Percentiles rank a stretch among this genome's conserved stretches.
phyloP scores from a whole-genome alignment of 2,797 vertebrate species.

The Bradypodion ventrale region DNA sequence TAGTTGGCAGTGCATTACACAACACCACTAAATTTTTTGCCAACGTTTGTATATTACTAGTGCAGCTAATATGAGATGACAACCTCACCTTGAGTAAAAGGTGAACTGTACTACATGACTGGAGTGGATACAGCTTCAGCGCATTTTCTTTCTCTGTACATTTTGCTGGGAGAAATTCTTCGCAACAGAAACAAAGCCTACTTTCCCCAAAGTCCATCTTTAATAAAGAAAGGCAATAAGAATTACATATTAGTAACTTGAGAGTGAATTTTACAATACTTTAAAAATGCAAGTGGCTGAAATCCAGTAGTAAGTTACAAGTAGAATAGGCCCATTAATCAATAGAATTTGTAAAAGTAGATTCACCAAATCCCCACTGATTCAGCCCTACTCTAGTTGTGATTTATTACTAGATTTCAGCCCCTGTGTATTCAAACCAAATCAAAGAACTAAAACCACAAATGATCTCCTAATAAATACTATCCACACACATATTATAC shows the following conservation, averaged over 20 bases:
- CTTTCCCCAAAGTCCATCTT: slow-evolving; percentile 71
- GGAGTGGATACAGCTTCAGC: slow-evolving; percentile 80
- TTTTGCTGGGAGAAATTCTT: slow-evolving; percentile 72
- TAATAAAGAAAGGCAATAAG: slow-evolving; percentile 40
- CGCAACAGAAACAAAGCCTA: slow-evolving; percentile 86
- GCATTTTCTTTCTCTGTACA: slow-evolving; percentile 80
- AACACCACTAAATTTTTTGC: background rate
- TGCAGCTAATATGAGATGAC: background rate
- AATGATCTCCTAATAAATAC: background rate
- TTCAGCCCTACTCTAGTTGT: too few species aligned
- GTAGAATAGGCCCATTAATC: too few species aligned
- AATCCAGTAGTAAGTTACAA: too few species aligned
- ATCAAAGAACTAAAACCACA: background rate
- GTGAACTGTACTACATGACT: slow-evolving; percentile 82
- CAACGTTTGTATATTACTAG: accelerated
- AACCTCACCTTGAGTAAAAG: slow-evolving; percentile 83
- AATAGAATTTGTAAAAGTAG: too few species aligned
- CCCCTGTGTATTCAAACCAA: background rate
- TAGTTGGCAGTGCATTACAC: too few species aligned
- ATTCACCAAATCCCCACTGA: too few species aligned
- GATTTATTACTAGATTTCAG: too few species aligned
- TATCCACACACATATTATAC: background rate
- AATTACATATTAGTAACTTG: background rate
- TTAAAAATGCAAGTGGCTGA: background rate
- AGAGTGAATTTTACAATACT: background rate